Evolutionary conservation across 2,888 invertebrate genomes (phyloP).

Genomic region (Leucoptera coffeella): DNA sequence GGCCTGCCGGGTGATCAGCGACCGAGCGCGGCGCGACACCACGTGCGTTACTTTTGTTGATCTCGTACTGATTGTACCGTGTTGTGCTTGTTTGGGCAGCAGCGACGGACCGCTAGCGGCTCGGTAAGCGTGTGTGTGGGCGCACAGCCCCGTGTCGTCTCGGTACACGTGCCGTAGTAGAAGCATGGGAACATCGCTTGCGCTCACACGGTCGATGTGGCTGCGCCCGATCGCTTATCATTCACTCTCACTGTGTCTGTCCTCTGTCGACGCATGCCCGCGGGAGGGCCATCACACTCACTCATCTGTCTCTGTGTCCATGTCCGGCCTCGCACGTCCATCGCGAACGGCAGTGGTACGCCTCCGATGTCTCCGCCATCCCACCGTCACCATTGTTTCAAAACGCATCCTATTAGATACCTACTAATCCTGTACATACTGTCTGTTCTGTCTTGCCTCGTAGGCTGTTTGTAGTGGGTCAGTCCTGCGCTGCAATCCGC

Average conservation of each 20-base stretch:
- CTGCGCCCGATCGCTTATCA: slow-evolving; percentile 51
- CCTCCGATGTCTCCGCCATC: slow-evolving; percentile 38
- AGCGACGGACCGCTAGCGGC: slow-evolving; percentile 50
- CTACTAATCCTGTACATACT: slow-evolving; percentile 40
- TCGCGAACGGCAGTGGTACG: slow-evolving; percentile 42
- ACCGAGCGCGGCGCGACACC: too few species aligned
- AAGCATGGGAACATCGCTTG: slow-evolving; percentile 53
- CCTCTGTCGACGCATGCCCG: slow-evolving; percentile 52
- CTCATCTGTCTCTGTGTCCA: slow-evolving; percentile 50
- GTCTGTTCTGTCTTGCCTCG: background rate
- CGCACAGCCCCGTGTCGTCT: background rate
- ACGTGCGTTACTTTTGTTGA: too few species aligned
- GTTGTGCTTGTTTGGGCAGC: slow-evolving; percentile 52
- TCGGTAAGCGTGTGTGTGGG: slow-evolving; percentile 34
- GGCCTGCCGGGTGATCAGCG: too few species aligned
- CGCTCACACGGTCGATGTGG: slow-evolving; percentile 50
- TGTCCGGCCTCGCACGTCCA: slow-evolving; percentile 43
- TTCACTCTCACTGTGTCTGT: slow-evolving; percentile 38
- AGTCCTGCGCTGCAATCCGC: too few species aligned
- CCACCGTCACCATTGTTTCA: slow-evolving; percentile 46
- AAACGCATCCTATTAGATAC: slow-evolving; percentile 47
- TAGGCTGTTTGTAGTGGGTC: background rate
- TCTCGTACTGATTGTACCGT: slow-evolving; percentile 47
- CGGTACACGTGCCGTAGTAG: slow-evolving; percentile 18
- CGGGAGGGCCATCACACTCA: slow-evolving; percentile 49